These are phyloP conservation scores for Theristicus caerulescens DNA, from an alignment of 2,113 vertebrate species.

Conservation along the genomic window DNA sequence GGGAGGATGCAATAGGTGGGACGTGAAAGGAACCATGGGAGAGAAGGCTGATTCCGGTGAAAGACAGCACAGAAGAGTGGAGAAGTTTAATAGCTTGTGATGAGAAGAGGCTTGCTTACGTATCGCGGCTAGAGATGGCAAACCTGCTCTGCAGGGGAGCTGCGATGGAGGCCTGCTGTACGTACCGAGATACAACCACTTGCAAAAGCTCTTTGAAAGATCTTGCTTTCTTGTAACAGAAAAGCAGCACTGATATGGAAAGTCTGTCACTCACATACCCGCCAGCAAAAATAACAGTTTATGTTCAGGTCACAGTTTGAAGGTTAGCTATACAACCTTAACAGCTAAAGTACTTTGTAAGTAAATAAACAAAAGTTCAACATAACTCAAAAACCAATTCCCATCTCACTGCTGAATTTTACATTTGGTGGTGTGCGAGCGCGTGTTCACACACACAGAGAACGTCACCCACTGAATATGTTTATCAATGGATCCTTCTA, in stretches of 20 bases:
- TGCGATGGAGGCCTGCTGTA: background rate
- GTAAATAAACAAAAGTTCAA: background rate
- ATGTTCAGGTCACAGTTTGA: background rate
- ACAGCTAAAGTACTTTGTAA: background rate
- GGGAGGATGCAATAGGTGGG: background rate
- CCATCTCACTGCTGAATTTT: background rate
- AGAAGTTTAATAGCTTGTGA: background rate
- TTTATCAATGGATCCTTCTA: background rate
- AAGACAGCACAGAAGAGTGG: background rate
- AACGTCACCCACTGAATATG: background rate
- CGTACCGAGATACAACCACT: background rate
- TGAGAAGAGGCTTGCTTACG: background rate
- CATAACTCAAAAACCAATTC: background rate
- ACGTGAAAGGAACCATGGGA: background rate
- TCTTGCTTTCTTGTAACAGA: background rate
- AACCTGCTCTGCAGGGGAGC: background rate
- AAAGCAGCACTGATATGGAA: background rate
- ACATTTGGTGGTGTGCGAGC: accelerated
- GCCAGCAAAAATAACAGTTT: background rate
- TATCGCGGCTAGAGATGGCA: background rate
- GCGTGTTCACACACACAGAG: background rate
- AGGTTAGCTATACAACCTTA: background rate
- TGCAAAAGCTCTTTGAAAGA: background rate
- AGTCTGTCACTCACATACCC: background rate
- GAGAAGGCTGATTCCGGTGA: background rate